phyloP scores from a whole-genome alignment of 92 coral and sea anemone genomes.

The Chrysogorgia sp. region DNA sequence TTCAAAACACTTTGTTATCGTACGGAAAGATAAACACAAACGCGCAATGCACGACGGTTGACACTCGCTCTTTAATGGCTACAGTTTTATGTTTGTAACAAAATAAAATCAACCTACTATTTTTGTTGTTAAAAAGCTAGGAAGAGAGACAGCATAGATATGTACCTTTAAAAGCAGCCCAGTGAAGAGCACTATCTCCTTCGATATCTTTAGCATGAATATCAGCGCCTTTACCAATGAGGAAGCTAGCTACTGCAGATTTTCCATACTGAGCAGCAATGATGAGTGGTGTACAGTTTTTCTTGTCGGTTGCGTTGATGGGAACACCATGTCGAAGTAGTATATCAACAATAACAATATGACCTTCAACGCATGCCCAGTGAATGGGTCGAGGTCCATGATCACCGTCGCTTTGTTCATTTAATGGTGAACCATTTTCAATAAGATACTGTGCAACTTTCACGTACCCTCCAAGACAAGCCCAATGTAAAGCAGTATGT shows the following conservation, averaged over 20 bases:
- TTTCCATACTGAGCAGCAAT: conserved; percentile 93
- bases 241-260: conserved; percentile 87
- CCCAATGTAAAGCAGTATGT: conserved; percentile 95
- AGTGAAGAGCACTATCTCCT: conserved; percentile 93
- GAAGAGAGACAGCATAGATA: not conserved
- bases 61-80: too few relatives aligned
- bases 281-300: conserved; percentile 91
- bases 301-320: conserved; percentile 80
- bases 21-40: too few relatives aligned
- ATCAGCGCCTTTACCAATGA: conserved; percentile 96
- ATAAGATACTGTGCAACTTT: conserved; percentile 79
- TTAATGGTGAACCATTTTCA: conserved; percentile 86
- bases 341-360: conserved; percentile 88
- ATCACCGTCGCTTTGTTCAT: conserved; percentile 81
- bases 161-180: conserved; percentile 98
- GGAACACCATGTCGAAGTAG: conserved; percentile 90
- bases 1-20: too few relatives aligned
- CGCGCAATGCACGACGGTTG: too few relatives aligned
- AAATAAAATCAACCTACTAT: too few relatives aligned
- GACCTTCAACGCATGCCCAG: conserved; percentile 98
- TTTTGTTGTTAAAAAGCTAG: too few relatives aligned
- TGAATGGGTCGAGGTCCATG: conserved; percentile 94
- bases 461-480: conserved; percentile 83
- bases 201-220: conserved; percentile 80
- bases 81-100: too few relatives aligned